Percentiles rank a stretch among this genome's conserved stretches.
Evolutionary conservation across 2,888 invertebrate species (phyloP).

Genomic region (Epirrita christyi): DNA sequence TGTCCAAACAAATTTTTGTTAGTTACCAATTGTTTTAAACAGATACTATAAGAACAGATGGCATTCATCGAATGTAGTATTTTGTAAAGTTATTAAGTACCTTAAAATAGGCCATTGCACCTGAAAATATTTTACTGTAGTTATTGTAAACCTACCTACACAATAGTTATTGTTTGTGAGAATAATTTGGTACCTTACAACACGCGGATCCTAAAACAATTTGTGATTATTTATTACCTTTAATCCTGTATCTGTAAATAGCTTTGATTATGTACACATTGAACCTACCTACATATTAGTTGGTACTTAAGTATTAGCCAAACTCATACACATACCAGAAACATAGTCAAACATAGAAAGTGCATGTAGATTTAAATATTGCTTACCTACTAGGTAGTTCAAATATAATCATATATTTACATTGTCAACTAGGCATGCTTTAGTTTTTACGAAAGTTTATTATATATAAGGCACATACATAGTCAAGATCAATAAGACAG

Average conservation of each 20-base stretch:
- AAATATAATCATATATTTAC: background rate
- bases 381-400: background rate
- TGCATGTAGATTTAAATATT: background rate
- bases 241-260: slow-evolving; percentile 3
- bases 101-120: background rate
- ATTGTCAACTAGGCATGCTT: background rate
- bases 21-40: too few relatives aligned
- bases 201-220: slow-evolving; percentile 1
- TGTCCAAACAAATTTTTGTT: too few relatives aligned
- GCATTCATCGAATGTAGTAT: background rate
- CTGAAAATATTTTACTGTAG: background rate
- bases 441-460: background rate
- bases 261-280: background rate
- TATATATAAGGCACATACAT: background rate
- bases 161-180: background rate
- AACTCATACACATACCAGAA: background rate
- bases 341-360: background rate
- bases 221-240: slow-evolving; percentile 3
- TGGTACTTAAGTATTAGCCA: background rate
- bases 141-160: background rate
- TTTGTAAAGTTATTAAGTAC: background rate
- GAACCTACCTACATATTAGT: background rate
- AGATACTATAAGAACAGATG: background rate
- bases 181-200: background rate
- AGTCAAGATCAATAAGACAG: background rate